A percentile compares a stretch with the other conserved stretches of the same genome.
These are phyloP conservation scores for Cabera pusaria DNA, from an alignment of 2,888 invertebrate genomes.

Conservation along the genomic window DNA sequence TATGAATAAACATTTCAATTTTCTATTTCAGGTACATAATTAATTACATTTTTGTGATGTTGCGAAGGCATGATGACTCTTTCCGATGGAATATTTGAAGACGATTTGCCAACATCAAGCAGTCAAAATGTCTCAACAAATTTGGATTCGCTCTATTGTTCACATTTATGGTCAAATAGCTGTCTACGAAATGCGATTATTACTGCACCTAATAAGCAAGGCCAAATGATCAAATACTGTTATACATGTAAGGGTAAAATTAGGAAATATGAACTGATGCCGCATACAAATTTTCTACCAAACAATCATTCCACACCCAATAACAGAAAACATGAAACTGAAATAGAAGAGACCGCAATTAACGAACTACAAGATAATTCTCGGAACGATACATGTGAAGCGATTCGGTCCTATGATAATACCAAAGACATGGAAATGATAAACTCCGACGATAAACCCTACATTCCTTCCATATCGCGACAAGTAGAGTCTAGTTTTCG, in stretches of 20 bases:
- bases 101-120: constrained; percentile 44
- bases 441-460: constrained; percentile 45
- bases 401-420: constrained; percentile 37
- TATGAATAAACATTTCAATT: too few relatives aligned
- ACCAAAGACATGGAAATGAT: constrained; percentile 36
- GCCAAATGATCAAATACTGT: constrained; percentile 62
- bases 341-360: constrained; percentile 32
- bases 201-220: constrained; percentile 51
- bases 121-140: constrained; percentile 53
- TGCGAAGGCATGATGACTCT: constrained; percentile 56
- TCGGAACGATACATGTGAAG: constrained; percentile 40
- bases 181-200: constrained; percentile 58
- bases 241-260: constrained; percentile 73
- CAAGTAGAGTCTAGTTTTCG: constrained; percentile 67
- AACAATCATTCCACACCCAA: constrained; percentile 71
- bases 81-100: constrained; percentile 48
- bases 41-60: constrained; percentile 24
- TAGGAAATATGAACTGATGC: constrained; percentile 70
- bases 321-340: constrained; percentile 34
- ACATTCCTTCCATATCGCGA: constrained; percentile 73
- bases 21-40: constrained; percentile 10
- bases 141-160: constrained; percentile 67
- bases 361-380: constrained; percentile 40
- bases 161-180: constrained; percentile 70
- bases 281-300: constrained; percentile 58